A percentile compares a stretch with the other conserved stretches of the same genome.
These are phyloP conservation scores for Corbicula japonica DNA, from an alignment of 2,888 invertebrate species.

Conservation along the genomic window DNA sequence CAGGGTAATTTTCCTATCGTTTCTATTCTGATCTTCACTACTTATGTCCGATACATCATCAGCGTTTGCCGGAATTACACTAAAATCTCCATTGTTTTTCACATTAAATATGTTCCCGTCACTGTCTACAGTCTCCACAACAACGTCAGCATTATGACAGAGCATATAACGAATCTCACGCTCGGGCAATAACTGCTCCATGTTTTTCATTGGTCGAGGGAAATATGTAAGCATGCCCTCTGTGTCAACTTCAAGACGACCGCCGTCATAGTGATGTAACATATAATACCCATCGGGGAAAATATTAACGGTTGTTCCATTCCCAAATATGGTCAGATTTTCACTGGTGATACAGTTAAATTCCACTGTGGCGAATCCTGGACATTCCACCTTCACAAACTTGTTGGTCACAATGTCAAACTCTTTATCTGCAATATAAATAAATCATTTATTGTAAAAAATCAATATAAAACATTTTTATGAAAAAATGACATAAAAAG, in stretches of 20 bases:
- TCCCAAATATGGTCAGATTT: slow-evolving; percentile 85
- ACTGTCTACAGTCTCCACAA: slow-evolving; percentile 83
- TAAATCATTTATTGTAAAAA: neutral
- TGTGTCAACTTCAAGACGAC: slow-evolving; percentile 81
- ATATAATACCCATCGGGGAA: slow-evolving; percentile 84
- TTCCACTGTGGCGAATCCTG: slow-evolving; percentile 85
- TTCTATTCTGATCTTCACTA: slow-evolving; percentile 66
- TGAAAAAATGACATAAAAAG: neutral
- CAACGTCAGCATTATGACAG: slow-evolving; percentile 82
- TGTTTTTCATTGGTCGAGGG: slow-evolving; percentile 77
- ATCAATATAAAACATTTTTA: neutral
- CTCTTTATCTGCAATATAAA: slow-evolving; percentile 32
- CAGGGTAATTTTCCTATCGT: slow-evolving; percentile 69
- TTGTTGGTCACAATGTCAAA: slow-evolving; percentile 75
- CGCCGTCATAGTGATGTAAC: slow-evolving; percentile 82
- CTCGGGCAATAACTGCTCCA: slow-evolving; percentile 76
- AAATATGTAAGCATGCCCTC: slow-evolving; percentile 79
- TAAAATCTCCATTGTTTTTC: slow-evolving; percentile 83
- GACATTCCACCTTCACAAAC: slow-evolving; percentile 85
- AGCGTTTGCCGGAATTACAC: slow-evolving; percentile 72
- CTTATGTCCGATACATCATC: slow-evolving; percentile 75
- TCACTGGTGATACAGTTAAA: slow-evolving; percentile 84
- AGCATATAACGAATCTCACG: slow-evolving; percentile 81
- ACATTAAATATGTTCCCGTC: slow-evolving; percentile 85
- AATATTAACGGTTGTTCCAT: slow-evolving; percentile 82